Evolutionary conservation across 2,113 vertebrate genomes (phyloP).

Genomic region (Aramus guarauna): DNA sequence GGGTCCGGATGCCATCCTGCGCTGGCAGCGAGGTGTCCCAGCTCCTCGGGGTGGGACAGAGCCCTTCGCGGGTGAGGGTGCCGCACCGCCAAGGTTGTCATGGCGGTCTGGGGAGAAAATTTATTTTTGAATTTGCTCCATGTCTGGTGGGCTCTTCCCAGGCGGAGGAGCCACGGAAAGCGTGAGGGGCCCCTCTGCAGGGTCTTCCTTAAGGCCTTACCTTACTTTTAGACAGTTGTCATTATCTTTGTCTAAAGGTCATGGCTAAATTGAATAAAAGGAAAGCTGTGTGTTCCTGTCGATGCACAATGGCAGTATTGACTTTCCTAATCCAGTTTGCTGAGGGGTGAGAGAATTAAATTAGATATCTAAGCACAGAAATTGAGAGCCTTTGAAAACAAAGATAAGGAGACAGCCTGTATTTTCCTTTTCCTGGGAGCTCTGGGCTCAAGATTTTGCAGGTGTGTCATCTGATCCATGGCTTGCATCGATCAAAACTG

Average conservation of each 20-base stretch:
- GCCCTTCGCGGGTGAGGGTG: background rate
- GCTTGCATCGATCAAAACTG: constrained; percentile 88
- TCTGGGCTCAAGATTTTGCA: constrained; percentile 88
- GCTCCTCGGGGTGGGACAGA: background rate
- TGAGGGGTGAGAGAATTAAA: constrained; percentile 91
- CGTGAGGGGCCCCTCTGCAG: constrained; percentile 21
- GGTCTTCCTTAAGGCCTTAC: constrained; percentile 72
- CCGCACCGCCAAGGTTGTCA: rapidly evolving
- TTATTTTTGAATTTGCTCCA: background rate
- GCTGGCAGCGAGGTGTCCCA: rapidly evolving
- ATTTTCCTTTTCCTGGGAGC: constrained; percentile 82
- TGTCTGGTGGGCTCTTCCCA: background rate
- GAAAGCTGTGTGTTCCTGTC: constrained; percentile 85
- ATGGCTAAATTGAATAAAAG: constrained; percentile 87
- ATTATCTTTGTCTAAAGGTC: constrained; percentile 89
- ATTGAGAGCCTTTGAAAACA: constrained; percentile 87
- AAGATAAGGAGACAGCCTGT: constrained; percentile 83
- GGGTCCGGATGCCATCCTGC: rapidly evolving
- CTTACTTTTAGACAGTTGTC: constrained; percentile 83
- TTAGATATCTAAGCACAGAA: constrained; percentile 89
- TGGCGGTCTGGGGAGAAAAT: background rate
- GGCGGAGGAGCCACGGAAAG: background rate
- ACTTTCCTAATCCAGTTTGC: constrained; percentile 91
- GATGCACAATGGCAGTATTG: constrained; percentile 87
- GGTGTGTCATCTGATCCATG: constrained; percentile 91